Evolutionary conservation across 2,113 vertebrate genomes (phyloP).

Genomic region (Electrona antarctica): DNA sequence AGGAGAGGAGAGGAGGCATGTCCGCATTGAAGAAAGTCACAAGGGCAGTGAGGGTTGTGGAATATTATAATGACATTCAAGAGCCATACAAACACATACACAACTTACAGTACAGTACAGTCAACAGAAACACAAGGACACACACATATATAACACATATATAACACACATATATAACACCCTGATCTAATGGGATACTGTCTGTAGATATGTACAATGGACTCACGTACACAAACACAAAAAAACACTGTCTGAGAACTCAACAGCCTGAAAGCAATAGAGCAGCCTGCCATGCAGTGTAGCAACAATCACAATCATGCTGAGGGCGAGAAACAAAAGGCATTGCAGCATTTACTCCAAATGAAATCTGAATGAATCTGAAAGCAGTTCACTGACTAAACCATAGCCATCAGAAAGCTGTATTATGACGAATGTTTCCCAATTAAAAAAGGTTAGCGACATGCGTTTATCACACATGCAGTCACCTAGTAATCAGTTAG

Average conservation of each 20-base stretch:
- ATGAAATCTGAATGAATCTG: conserved; percentile 32
- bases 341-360: conserved; percentile 20
- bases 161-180: no score
- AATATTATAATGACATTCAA: conserved; percentile 25
- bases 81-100: conserved; percentile 54
- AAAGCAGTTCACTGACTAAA: conserved; percentile 35
- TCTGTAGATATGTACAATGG: not conserved
- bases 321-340: conserved; percentile 27
- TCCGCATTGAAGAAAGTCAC: conserved; percentile 41
- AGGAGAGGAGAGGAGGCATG: conserved; percentile 31
- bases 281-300: conserved; percentile 51
- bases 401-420: not conserved
- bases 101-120: conserved; percentile 39
- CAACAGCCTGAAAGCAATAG: conserved; percentile 40
- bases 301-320: conserved; percentile 50
- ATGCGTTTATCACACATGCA: conserved; percentile 58
- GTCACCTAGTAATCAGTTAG: not conserved
- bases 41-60: conserved; percentile 40
- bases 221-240: not conserved
- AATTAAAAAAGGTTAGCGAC: conserved; percentile 33
- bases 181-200: no score
- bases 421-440: conserved; percentile 22
- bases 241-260: conserved; percentile 14
- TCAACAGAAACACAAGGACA: conserved; percentile 49
- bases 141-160: conserved; percentile 13